These are phyloP conservation scores for Gryllus bimaculatus DNA, from an alignment of 1,140 invertebrate species.

Conservation along the genomic window DNA sequence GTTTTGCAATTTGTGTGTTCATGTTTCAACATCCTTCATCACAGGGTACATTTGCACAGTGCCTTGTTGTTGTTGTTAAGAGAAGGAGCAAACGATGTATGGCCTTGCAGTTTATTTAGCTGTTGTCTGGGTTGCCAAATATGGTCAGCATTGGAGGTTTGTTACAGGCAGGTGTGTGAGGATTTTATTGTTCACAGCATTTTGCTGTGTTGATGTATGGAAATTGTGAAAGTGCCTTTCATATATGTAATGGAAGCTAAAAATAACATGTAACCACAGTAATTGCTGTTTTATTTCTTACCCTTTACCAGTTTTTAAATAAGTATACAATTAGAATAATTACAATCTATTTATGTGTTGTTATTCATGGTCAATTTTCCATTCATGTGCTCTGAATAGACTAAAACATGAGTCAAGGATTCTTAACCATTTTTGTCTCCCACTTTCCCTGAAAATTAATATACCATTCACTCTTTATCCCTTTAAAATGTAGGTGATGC, in stretches of 20 bases:
- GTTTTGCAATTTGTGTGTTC: not conserved
- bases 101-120: not conserved
- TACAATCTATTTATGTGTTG: no score
- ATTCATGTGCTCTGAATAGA: no score
- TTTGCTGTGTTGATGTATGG: not conserved
- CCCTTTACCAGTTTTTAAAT: no score
- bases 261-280: not conserved
- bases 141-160: not conserved
- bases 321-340: no score
- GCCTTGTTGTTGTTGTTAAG: not conserved
- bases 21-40: not conserved
- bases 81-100: not conserved
- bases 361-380: no score
- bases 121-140: not conserved
- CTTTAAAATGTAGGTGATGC: no score
- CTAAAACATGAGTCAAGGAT: no score
- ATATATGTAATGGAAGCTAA: not conserved
- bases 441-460: no score
- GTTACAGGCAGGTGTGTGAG: not conserved
- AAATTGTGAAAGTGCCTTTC: not conserved
- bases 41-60: not conserved
- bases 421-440: no score
- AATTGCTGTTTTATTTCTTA: no score
- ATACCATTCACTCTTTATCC: no score
- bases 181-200: not conserved